Conservation (phyloP, 2,888 invertebrate genomes). For the Seladonia tumulorum region DNA sequence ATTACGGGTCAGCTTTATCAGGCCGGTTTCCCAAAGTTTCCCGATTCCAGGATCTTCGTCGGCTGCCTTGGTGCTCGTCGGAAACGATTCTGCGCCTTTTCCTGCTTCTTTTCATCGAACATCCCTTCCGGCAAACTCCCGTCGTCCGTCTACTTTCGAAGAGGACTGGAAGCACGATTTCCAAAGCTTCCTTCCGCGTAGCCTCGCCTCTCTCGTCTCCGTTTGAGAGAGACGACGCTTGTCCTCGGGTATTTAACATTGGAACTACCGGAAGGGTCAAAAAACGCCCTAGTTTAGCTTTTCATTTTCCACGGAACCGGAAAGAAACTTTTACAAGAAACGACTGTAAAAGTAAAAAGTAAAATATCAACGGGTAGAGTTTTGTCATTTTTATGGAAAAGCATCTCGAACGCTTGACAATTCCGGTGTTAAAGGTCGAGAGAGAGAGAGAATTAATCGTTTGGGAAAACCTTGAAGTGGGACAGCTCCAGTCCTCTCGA, state of each 20-base stretch:
- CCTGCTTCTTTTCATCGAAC: not conserved
- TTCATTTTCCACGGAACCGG: not conserved
- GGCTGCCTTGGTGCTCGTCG: not conserved
- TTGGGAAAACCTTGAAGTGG: not conserved
- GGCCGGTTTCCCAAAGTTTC: slow-evolving; percentile 22
- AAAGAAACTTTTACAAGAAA: not conserved
- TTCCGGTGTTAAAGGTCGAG: not conserved
- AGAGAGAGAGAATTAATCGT: not conserved
- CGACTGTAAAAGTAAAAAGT: not conserved
- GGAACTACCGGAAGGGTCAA: not conserved
- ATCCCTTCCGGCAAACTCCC: slow-evolving; percentile 24
- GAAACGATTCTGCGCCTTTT: slow-evolving; percentile 27
- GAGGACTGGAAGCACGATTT: not conserved
- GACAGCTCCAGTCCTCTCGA: not conserved
- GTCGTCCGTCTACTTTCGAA: not conserved
- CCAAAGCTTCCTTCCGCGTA: not conserved
- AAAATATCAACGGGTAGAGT: not conserved
- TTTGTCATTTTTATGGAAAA: not conserved
- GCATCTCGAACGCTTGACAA: not conserved
- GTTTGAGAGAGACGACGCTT: not conserved
- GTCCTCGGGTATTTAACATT: not conserved
- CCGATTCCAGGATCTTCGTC: not conserved
- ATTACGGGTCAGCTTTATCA: slow-evolving; percentile 13
- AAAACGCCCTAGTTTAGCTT: not conserved
- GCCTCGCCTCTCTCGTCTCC: not conserved